Evolutionary conservation across 2,888 invertebrate species (phyloP).

Genomic region (Phyto melanocephala): DNA sequence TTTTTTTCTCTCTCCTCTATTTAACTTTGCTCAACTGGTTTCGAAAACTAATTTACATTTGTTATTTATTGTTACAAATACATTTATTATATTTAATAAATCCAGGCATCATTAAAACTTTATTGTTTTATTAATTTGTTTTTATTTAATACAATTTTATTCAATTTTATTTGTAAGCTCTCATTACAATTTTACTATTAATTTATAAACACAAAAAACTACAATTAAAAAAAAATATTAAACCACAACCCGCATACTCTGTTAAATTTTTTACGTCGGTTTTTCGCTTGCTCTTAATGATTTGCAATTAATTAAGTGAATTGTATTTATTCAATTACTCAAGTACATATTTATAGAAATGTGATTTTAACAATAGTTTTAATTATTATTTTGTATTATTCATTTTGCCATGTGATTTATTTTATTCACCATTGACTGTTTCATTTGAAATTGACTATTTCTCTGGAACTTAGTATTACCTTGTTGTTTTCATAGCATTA

Average conservation of each 20-base stretch:
- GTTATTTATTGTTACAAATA: background rate
- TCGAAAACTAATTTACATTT: background rate
- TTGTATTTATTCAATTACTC: background rate
- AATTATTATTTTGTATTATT: conserved; percentile 25
- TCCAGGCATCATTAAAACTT: background rate
- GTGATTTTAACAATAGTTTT: conserved; percentile 3
- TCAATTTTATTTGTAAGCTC: background rate
- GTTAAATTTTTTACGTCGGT: conserved; percentile 22
- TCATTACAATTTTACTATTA: conserved; percentile 2
- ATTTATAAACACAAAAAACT: background rate
- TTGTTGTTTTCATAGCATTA: background rate
- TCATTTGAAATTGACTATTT: background rate
- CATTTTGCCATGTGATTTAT: background rate
- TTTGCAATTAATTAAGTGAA: conserved; percentile 18
- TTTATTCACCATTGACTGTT: background rate
- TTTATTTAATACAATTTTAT: conserved; percentile 12
- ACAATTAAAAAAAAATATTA: background rate
- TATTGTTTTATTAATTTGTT: conserved; percentile 9
- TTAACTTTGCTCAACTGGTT: background rate
- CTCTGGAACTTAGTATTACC: background rate
- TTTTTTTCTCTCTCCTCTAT: background rate
- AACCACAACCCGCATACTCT: conserved; percentile 6
- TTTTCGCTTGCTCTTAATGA: conserved; percentile 2
- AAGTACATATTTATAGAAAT: background rate
- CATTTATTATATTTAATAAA: background rate